Percentiles rank a stretch among this genome's conserved stretches.
Evolutionary conservation across 2,797 vertebrate species (phyloP).

Genomic region (Synanceia verrucosa): DNA sequence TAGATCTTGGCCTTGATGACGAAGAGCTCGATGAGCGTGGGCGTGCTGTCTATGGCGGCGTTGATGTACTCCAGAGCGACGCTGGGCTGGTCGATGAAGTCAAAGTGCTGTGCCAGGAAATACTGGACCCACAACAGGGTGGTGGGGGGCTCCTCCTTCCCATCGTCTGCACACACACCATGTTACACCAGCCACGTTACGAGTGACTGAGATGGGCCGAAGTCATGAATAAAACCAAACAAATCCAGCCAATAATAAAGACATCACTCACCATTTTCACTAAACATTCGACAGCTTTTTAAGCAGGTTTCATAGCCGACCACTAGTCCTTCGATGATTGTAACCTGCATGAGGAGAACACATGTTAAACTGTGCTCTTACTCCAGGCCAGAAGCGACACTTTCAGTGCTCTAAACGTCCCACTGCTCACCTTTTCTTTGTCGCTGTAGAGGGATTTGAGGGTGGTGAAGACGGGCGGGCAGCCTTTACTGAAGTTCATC

Average conservation of each 20-base stretch:
- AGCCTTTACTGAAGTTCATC: slow-evolving; percentile 96
- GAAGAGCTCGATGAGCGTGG: slow-evolving; percentile 94
- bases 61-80: slow-evolving; percentile 93
- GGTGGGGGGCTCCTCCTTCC: slow-evolving; percentile 92
- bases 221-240: not conserved
- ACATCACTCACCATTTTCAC: slow-evolving; percentile 86
- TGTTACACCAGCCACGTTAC: not conserved
- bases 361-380: not conserved
- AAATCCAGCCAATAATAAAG: not conserved
- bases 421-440: slow-evolving; percentile 76
- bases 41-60: slow-evolving; percentile 93
- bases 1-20: slow-evolving; percentile 95
- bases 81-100: slow-evolving; percentile 88
- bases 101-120: slow-evolving; percentile 95
- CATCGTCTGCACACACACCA: slow-evolving; percentile 39
- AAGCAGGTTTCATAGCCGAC: slow-evolving; percentile 91
- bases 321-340: slow-evolving; percentile 92
- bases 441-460: slow-evolving; percentile 88
- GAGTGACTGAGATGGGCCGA: not conserved
- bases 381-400: not conserved
- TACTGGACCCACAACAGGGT: slow-evolving; percentile 96
- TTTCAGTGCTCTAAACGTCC: rapidly evolving
- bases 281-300: slow-evolving; percentile 92
- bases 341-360: slow-evolving; percentile 80
- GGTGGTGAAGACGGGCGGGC: slow-evolving; percentile 93